Percentiles rank a stretch among this genome's conserved stretches.
Conservation (phyloP, 2,888 invertebrate species). For the Cosmia trapezina region DNA sequence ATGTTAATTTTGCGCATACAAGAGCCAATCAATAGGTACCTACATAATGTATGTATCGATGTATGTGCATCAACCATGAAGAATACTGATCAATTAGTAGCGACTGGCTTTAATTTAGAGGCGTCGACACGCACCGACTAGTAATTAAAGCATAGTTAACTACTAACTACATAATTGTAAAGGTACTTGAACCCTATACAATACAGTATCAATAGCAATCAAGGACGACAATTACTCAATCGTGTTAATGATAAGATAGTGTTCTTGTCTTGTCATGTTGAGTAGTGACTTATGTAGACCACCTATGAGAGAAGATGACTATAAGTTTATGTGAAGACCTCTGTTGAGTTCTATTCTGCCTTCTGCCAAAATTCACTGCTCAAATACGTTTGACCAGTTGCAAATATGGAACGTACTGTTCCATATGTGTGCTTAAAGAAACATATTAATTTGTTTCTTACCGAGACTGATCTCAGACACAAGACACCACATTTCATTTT, state of each 20-base stretch:
- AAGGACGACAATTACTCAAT: conserved; percentile 40
- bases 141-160: conserved; percentile 26
- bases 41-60: conserved; percentile 12
- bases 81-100: conserved; percentile 46
- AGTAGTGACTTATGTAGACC: conserved; percentile 5
- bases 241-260: conserved; percentile 33
- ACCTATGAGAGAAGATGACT: conserved; percentile 2
- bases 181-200: conserved; percentile 43
- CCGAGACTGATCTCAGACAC: too few relatives aligned
- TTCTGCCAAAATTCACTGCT: neutral
- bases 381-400: neutral
- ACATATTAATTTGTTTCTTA: neutral
- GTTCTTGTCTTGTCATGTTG: conserved; percentile 20
- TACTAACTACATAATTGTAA: conserved; percentile 31
- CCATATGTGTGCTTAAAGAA: too few relatives aligned
- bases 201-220: conserved; percentile 38
- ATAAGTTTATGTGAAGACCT: neutral
- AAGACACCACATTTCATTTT: too few relatives aligned
- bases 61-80: conserved; percentile 30
- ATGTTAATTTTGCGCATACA: neutral
- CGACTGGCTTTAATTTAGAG: conserved; percentile 25
- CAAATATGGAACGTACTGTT: neutral
- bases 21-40: neutral
- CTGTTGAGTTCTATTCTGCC: neutral
- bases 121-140: conserved; percentile 5